Conservation (phyloP, 2,797 vertebrate species). For the Natrix natrix region DNA sequence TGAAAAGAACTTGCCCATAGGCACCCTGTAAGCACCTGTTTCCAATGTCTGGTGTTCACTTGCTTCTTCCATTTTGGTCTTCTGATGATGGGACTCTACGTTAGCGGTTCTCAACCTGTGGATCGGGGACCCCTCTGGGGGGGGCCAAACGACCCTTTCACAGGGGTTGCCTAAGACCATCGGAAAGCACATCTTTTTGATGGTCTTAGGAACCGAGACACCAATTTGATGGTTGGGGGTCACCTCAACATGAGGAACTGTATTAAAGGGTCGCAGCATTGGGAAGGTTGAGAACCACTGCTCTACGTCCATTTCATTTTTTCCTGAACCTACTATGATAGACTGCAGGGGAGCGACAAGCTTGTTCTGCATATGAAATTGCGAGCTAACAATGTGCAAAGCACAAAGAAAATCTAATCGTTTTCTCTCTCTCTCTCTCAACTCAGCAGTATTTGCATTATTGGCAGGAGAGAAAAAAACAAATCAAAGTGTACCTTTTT, state of each 20-base stretch:
- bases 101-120: background rate
- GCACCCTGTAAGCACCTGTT: background rate
- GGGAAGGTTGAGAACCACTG: too few species aligned
- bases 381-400: background rate
- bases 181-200: too few species aligned
- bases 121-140: too few species aligned
- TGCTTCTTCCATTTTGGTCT: background rate
- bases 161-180: too few species aligned
- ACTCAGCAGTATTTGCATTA: background rate
- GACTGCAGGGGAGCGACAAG: background rate
- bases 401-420: background rate
- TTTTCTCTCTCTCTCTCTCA: background rate
- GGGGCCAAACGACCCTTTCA: too few species aligned
- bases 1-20: background rate
- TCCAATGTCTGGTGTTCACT: background rate
- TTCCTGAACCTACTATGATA: background rate
- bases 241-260: too few species aligned
- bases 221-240: too few species aligned
- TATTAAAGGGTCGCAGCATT: too few species aligned
- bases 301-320: background rate
- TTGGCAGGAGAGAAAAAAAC: background rate
- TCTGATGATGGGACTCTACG: background rate
- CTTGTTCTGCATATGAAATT: background rate
- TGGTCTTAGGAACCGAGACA: too few species aligned
- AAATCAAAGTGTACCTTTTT: slow-evolving; percentile 4